These are phyloP conservation scores for Lathamus discolor DNA, from an alignment of 2,113 vertebrate species.

Conservation along the genomic window DNA sequence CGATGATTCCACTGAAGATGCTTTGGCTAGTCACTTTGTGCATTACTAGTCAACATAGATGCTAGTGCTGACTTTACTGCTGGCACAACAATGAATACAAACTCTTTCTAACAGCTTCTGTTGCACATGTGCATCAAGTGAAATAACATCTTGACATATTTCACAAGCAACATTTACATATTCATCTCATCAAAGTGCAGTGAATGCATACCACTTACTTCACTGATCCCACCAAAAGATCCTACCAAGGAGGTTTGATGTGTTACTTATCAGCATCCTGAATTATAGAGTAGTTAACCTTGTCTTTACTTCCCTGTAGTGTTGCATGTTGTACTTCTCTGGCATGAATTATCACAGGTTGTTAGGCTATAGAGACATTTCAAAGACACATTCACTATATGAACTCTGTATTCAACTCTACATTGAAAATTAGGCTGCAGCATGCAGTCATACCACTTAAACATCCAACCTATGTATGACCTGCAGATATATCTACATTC, in stretches of 20 bases:
- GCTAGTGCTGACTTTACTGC: not conserved
- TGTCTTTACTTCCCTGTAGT: not conserved
- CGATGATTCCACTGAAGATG: not conserved
- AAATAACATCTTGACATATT: not conserved
- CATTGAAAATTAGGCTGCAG: not conserved
- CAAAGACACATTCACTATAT: not conserved
- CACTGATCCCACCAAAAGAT: not conserved
- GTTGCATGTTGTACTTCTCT: not conserved
- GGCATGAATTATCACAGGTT: not conserved
- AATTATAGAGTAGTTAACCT: accelerated
- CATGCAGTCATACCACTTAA: not conserved
- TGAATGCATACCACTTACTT: not conserved
- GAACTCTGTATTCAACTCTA: not conserved
- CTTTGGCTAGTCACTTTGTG: not conserved
- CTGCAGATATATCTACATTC: not conserved
- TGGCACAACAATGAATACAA: not conserved
- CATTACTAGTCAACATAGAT: not conserved
- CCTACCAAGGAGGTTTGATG: not conserved
- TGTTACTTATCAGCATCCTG: not conserved
- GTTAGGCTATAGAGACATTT: not conserved
- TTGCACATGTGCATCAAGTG: not conserved
- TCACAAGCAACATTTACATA: not conserved
- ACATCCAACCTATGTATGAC: not conserved
- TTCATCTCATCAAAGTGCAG: not conserved
- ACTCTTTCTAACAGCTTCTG: not conserved